These are phyloP conservation scores for Eurois occulta DNA, from an alignment of 2,888 invertebrate genomes.

Conservation along the genomic window DNA sequence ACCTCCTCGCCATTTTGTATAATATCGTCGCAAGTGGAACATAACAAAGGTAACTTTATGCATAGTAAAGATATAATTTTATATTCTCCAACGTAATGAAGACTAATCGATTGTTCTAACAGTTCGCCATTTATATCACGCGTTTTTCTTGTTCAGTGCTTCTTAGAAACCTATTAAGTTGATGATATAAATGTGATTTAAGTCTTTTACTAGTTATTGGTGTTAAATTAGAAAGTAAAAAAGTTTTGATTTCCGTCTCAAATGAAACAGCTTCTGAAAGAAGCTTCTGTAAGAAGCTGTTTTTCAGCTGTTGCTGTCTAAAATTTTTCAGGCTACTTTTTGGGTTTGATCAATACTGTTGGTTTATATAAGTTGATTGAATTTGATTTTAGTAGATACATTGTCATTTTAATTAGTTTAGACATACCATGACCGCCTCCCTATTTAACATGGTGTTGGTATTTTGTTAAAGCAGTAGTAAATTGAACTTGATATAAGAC, in stretches of 20 bases:
- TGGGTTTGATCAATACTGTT: not conserved
- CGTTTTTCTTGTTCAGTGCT: conserved; percentile 41
- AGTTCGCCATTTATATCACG: conserved; percentile 46
- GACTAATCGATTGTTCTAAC: conserved; percentile 68
- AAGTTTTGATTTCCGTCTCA: not conserved
- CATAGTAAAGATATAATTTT: conserved; percentile 68
- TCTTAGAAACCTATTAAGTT: conserved; percentile 16
- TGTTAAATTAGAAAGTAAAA: not conserved
- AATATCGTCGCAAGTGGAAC: conserved; percentile 56
- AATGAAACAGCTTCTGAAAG: not conserved
- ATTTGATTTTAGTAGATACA: too few species aligned
- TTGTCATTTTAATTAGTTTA: too few species aligned
- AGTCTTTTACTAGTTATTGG: conserved; percentile 1
- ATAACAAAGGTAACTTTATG: conserved; percentile 59
- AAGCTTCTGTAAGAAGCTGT: too few species aligned
- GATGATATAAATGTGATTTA: conserved; percentile 12
- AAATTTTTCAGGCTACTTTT: not conserved
- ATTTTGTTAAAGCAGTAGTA: too few species aligned
- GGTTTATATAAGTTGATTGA: too few species aligned
- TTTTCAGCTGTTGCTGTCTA: not conserved
- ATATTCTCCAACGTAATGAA: conserved; percentile 68
- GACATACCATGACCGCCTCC: too few species aligned
- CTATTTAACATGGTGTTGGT: too few species aligned
- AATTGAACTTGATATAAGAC: too few species aligned
- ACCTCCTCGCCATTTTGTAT: too few species aligned